A percentile compares a stretch with the other conserved stretches of the same genome.
phyloP scores from a whole-genome alignment of 2,797 vertebrate species.

The Taeniopygia guttata region DNA sequence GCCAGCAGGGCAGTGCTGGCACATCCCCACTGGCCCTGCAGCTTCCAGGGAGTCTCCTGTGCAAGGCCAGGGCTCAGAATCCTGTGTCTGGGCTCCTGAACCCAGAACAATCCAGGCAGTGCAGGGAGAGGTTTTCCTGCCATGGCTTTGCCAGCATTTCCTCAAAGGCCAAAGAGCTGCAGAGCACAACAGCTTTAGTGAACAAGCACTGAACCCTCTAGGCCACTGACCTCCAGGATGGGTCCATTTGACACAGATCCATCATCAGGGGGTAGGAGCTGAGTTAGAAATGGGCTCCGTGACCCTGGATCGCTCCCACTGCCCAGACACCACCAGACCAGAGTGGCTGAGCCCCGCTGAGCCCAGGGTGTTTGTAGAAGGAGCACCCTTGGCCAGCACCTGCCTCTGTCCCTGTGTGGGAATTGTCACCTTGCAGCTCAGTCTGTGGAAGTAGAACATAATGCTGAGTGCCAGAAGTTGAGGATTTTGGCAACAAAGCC shows the following conservation, averaged over 20 bases:
- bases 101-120: not conserved
- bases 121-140: not conserved
- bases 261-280: not conserved
- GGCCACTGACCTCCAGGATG: not conserved
- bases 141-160: not conserved
- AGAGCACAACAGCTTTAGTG: not conserved
- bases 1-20: not conserved
- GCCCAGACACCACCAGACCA: not conserved
- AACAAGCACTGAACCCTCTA: not conserved
- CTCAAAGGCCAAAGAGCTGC: not conserved
- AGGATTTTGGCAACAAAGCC: not conserved
- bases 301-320: not conserved
- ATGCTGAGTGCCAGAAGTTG: not conserved
- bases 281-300: not conserved
- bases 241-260: not conserved
- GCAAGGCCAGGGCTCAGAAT: not conserved
- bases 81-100: not conserved
- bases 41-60: too few species aligned
- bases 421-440: not conserved
- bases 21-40: not conserved
- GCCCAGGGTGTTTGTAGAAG: rapidly evolving
- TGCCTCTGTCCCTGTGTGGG: not conserved
- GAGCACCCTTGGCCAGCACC: rapidly evolving
- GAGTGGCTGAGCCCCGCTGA: not conserved
- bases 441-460: not conserved